A percentile compares a stretch with the other conserved stretches of the same genome.
Evolutionary conservation across 2,888 invertebrate species (phyloP).

Genomic region (Microplitis manilae): DNA sequence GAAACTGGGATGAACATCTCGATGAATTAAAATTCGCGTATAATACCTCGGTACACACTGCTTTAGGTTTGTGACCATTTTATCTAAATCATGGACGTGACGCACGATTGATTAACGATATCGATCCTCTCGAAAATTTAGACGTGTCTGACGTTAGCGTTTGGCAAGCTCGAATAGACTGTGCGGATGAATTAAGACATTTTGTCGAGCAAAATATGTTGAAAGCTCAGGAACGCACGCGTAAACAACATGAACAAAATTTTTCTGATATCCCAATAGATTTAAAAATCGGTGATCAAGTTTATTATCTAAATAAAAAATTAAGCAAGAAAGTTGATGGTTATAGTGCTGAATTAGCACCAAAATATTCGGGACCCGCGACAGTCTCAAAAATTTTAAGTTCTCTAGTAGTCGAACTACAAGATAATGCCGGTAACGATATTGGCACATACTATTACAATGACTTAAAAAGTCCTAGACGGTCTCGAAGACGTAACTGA

Average conservation of each 20-base stretch:
- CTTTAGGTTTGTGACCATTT: neutral
- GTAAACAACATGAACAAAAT: neutral
- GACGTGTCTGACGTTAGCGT: neutral
- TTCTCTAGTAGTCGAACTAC: too few relatives aligned
- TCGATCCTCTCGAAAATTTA: neutral
- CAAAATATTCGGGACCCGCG: too few relatives aligned
- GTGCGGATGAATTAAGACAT: neutral
- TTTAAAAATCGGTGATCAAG: neutral
- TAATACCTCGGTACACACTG: neutral
- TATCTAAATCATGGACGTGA: neutral
- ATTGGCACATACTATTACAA: too few relatives aligned
- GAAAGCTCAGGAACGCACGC: neutral
- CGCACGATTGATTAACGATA: neutral
- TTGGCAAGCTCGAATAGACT: neutral
- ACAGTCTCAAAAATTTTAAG: too few relatives aligned
- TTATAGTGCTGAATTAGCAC: neutral
- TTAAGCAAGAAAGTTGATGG: constrained; percentile 1
- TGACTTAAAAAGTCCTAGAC: too few relatives aligned
- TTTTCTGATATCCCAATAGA: neutral
- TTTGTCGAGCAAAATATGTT: neutral
- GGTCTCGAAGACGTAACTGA: too few relatives aligned
- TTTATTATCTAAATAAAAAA: neutral
- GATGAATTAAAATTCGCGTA: neutral
- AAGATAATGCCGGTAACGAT: too few relatives aligned
- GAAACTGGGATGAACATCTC: constrained; percentile 18